Percentiles rank a stretch among this genome's conserved stretches.
These are phyloP conservation scores for Mormyrops boulengeri DNA, from an alignment of 2,797 vertebrate genomes.

Conservation along the genomic window DNA sequence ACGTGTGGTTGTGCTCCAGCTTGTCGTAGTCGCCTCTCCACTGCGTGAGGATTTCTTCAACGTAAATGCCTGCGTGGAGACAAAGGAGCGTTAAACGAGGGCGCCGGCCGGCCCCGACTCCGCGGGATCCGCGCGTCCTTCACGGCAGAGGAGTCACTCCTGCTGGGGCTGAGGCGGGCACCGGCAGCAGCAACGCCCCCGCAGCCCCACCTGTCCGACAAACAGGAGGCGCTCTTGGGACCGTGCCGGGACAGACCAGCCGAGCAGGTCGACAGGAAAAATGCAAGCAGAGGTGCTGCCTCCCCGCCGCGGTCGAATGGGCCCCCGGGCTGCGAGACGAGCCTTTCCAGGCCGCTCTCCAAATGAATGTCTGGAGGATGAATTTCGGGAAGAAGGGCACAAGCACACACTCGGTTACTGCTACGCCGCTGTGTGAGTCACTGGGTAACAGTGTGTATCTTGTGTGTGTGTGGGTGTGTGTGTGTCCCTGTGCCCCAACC, in stretches of 20 bases:
- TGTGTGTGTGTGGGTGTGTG: not conserved
- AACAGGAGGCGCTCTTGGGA: not conserved
- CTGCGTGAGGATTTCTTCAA: conserved; percentile 92
- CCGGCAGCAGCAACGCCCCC: not conserved
- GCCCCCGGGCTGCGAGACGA: not conserved
- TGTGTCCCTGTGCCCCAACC: not conserved
- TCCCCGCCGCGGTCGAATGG: not conserved
- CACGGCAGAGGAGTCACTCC: not conserved
- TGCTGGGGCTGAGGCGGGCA: not conserved
- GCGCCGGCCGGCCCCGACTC: not conserved
- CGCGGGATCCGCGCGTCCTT: not conserved
- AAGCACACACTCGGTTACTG: not conserved
- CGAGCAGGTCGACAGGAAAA: not conserved
- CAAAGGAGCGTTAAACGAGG: conserved; percentile 22
- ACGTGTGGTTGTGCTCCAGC: conserved; percentile 96
- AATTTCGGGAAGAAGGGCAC: not conserved
- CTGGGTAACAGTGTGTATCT: not conserved
- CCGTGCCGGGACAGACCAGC: not conserved
- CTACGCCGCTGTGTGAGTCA: not conserved
- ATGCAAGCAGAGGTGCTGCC: not conserved
- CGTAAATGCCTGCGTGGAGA: conserved; percentile 75
- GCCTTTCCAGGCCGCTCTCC: not conserved
- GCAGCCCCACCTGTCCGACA: not conserved
- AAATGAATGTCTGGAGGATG: not conserved
- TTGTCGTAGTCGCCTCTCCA: conserved; percentile 97